Percentiles rank a stretch among this genome's conserved stretches.
These are phyloP conservation scores for Nephrocerus scutellatus DNA, from an alignment of 2,888 invertebrate species.

Conservation along the genomic window DNA sequence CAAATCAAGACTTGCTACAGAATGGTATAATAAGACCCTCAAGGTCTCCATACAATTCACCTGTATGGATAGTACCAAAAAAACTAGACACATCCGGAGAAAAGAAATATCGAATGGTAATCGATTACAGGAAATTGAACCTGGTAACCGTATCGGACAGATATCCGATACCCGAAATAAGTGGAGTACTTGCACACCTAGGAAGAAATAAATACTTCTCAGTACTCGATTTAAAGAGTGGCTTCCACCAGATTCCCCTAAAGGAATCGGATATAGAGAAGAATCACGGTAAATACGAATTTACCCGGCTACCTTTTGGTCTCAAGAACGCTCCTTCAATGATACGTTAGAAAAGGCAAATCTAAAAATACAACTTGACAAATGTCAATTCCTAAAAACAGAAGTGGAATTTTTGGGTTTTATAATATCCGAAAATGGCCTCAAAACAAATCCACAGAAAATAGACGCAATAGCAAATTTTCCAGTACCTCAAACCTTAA, in stretches of 20 bases:
- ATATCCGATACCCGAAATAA: conserved; percentile 12
- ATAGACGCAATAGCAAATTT: conserved; percentile 21
- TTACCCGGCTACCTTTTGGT: conserved; percentile 12
- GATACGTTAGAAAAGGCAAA: conserved; percentile 13
- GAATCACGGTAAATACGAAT: conserved; percentile 13
- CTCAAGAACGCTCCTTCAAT: conserved; percentile 13
- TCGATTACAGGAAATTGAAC: conserved; percentile 7
- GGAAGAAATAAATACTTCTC: conserved; percentile 10
- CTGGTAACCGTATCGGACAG: too few species aligned
- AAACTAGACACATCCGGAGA: too few species aligned
- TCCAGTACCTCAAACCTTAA: conserved; percentile 19
- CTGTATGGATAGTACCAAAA: conserved; percentile 19
- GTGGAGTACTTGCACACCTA: conserved; percentile 8
- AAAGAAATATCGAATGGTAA: conserved; percentile 10
- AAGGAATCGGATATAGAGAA: conserved; percentile 9
- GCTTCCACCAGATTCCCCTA: conserved; percentile 18
- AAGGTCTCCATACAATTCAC: conserved; percentile 21
- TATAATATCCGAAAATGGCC: conserved; percentile 24
- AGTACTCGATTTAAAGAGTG: conserved; percentile 16
- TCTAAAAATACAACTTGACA: conserved; percentile 22
- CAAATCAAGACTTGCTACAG: too few species aligned
- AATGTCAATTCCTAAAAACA: conserved; percentile 27
- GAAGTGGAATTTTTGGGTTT: conserved; percentile 34
- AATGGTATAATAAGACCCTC: too few species aligned
- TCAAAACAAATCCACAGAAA: conserved; percentile 28